Evolutionary conservation across 2,797 vertebrate species (phyloP).

Genomic region (Pseudocheirus occidentalis): DNA sequence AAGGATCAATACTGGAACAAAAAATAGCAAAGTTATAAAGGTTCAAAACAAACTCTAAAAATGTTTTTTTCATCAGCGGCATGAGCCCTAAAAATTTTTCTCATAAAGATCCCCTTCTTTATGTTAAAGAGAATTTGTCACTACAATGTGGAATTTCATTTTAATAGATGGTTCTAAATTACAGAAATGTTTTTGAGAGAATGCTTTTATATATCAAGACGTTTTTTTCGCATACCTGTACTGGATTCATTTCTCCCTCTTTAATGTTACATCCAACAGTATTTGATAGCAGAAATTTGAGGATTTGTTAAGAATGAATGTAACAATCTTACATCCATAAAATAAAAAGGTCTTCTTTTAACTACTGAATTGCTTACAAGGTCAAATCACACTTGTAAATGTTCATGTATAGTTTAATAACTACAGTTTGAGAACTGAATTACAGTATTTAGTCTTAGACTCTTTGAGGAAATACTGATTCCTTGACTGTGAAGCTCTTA

Average conservation of each 20-base stretch:
- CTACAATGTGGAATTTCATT: conserved; percentile 15
- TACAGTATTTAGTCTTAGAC: conserved; percentile 41
- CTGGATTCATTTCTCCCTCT: conserved; percentile 66
- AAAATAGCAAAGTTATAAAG: conserved; percentile 34
- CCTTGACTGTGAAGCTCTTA: conserved; percentile 48
- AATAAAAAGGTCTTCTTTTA: conserved; percentile 57
- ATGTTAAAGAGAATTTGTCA: not conserved
- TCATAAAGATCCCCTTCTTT: not conserved
- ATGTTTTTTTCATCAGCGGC: not conserved
- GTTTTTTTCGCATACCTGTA: conserved; percentile 60
- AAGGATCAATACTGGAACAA: conserved; percentile 90
- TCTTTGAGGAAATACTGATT: conserved; percentile 65
- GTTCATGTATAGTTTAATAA: conserved; percentile 67
- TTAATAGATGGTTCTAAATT: conserved; percentile 37
- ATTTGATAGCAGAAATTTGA: conserved; percentile 61
- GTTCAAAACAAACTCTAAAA: not conserved
- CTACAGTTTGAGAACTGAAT: conserved; percentile 58
- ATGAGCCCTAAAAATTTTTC: not conserved
- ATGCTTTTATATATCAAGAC: conserved; percentile 57
- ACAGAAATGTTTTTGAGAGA: conserved; percentile 52
- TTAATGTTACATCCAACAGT: conserved; percentile 27
- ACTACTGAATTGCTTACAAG: conserved; percentile 71
- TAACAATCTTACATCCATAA: conserved; percentile 59
- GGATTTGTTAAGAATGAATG: conserved; percentile 45
- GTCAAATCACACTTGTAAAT: conserved; percentile 72